Evolutionary conservation across 2,888 invertebrate genomes (phyloP), one percentile per base, ranked within the genome.

Genomic region (Tipula lateralis): DNA sequence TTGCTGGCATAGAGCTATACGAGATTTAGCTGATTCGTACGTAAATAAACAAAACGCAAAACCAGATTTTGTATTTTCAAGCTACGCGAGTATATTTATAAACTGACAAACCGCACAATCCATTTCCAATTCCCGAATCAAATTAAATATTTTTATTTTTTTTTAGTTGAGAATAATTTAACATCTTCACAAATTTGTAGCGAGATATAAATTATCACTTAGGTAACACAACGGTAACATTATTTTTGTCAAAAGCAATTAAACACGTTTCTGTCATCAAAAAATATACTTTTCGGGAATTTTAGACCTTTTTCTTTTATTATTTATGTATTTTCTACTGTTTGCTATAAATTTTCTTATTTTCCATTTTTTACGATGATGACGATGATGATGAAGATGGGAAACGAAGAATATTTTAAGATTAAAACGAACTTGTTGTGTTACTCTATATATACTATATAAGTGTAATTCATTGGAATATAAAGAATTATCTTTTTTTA

Each of bases 231-330:
- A 29, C 66, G 66, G 66, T 66, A 66, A 66, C 66, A 66, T 66
- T 66, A 66, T 24, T 66, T 66, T 66, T 83, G 83, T 83, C 84
- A 84, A 50, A 32, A 84, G 84, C 84, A 84, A 84, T 84, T 84
- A 84, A 84, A 84, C 84, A 84, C 84, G 84, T 84, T 34, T 34
- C 44, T 29, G 44, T 84, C 44, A 44, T 84, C 84, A 84, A 50
- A 83, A 83, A 12, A 9, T 83, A 29, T 82, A 30, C 30, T 82
- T 66, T 66, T 66, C 24, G 66, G 24, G 24, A 66, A 24, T 66
- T 66, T 66, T 66, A 9, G 66, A 66, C 66, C 66, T 66, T 66
- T 66, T 66, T 50, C n/a, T 66, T 66, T 1, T 66, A 66, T 66
- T 66, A 66, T 66, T 66, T 66, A 66, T 66, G 66, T 66, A 66